Evolutionary conservation across 2,888 invertebrate species (phyloP), one percentile per base, ranked within the genome.

Genomic region (Aplocera efformata): DNA sequence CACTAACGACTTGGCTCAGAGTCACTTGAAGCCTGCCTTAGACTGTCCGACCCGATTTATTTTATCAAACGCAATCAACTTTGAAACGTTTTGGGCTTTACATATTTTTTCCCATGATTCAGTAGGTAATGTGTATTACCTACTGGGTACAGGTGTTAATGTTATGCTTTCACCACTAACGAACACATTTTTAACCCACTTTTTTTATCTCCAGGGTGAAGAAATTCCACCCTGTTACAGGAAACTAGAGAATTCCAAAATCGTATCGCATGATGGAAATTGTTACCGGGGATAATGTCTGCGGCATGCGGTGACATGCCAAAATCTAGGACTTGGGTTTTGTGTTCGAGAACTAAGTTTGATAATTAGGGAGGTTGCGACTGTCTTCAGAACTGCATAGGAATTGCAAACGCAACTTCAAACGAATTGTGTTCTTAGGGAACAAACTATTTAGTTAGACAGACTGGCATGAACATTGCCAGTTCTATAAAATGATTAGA

Each of bases 1-100:
- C 43, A 42, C 50, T 53, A 53, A 50, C 48, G 56, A 58, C 48
- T 61, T 62, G 56, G 56, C 57, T 54, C 39, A 36, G 50, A 11
- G 17, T 40, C 25, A 32, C 40, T 39, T 10, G 24, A 29, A 10
- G 10, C 23, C 8, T 10, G 7, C 3, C 2, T 44, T 36, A 30
- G 35, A 41, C 20, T 27, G 20, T 34, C 42, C 45, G 49, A 54
- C 53, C 42, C 55, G 50, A 48, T 47, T 51, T 55, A n/a, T 17
- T 17, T 17, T 17, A 2, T 17, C 13, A 17, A 17, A 17, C 13
- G 2, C n/a, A n/a, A n/a, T n/a, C n/a, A n/a, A n/a, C n/a, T n/a
- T n/a, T n/a, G n/a, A n/a, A n/a, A n/a, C n/a, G n/a, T n/a, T n/a
- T n/a, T n/a, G n/a, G n/a, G n/a, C n/a, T n/a, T n/a, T n/a, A n/a